Percentiles rank a stretch among this genome's conserved stretches.
Conservation (phyloP, 2,888 invertebrate genomes). For the Spicauda simplicius region DNA sequence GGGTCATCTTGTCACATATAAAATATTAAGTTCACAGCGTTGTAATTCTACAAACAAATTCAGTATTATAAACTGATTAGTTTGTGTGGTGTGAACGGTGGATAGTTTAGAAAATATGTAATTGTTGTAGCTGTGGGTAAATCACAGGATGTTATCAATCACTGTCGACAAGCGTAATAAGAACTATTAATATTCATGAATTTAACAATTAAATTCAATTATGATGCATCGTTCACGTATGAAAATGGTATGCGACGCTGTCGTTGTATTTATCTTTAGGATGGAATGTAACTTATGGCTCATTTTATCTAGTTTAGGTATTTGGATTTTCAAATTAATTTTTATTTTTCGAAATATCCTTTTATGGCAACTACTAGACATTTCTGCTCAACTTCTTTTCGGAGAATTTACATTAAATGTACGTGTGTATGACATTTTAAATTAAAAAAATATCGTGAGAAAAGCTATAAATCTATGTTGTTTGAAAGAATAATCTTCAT, state of each 20-base stretch:
- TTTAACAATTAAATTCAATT: slow-evolving; percentile 46
- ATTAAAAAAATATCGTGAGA: no score
- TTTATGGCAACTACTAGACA: no score
- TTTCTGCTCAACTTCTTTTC: no score
- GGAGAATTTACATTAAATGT: no score
- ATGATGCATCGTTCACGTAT: slow-evolving; percentile 33
- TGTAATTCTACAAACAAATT: not conserved
- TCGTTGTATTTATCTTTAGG: not conserved
- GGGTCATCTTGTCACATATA: not conserved
- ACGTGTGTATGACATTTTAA: no score
- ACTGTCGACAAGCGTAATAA: slow-evolving; percentile 51
- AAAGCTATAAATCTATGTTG: no score
- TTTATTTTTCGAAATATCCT: no score
- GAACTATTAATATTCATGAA: slow-evolving; percentile 54
- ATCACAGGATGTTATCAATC: slow-evolving; percentile 65
- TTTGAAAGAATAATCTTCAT: no score
- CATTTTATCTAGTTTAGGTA: not conserved
- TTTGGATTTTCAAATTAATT: no score
- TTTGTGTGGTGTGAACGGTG: not conserved
- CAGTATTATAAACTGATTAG: not conserved
- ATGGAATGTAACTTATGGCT: not conserved
- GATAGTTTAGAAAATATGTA: slow-evolving; percentile 31
- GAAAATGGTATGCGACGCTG: slow-evolving; percentile 10
- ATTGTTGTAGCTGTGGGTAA: slow-evolving; percentile 30
- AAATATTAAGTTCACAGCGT: not conserved